These are phyloP conservation scores for Synergus japonicus DNA, from an alignment of 2,888 invertebrate species.

Conservation along the genomic window DNA sequence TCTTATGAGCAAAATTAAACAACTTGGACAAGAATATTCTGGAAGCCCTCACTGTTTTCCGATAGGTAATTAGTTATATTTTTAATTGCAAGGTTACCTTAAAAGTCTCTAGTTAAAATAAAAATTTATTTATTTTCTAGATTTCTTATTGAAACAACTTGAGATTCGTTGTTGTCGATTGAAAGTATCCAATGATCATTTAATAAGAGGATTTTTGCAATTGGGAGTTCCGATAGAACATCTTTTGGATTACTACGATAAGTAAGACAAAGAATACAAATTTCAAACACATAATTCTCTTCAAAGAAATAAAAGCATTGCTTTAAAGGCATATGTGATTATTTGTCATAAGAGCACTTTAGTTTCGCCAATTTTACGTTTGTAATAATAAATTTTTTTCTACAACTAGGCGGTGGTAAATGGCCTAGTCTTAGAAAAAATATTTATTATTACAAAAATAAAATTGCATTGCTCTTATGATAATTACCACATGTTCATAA, in stretches of 20 bases:
- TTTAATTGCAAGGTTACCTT: constrained; percentile 48
- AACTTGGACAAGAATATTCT: constrained; percentile 87
- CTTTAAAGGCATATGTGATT: too few species aligned
- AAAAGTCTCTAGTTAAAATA: neutral
- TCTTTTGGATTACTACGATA: constrained; percentile 90
- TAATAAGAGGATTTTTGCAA: constrained; percentile 87
- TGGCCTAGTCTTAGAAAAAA: too few species aligned
- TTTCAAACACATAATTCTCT: too few species aligned
- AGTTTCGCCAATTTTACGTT: too few species aligned
- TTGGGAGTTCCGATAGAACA: constrained; percentile 88
- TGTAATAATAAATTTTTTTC: neutral
- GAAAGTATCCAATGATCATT: constrained; percentile 85
- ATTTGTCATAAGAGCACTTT: neutral
- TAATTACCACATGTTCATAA: too few species aligned
- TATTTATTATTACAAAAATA: too few species aligned
- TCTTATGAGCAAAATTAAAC: constrained; percentile 87
- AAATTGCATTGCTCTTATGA: too few species aligned
- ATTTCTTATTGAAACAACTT: constrained; percentile 87
- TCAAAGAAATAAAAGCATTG: too few species aligned
- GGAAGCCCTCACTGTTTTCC: constrained; percentile 93
- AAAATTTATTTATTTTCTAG: constrained; percentile 76
- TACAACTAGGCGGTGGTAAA: constrained; percentile 5
- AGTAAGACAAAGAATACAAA: constrained; percentile 77
- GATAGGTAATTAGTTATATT: constrained; percentile 80
- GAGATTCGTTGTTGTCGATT: constrained; percentile 88